Conservation (phyloP, 1,140 invertebrate species). For the Physella acuta region DNA sequence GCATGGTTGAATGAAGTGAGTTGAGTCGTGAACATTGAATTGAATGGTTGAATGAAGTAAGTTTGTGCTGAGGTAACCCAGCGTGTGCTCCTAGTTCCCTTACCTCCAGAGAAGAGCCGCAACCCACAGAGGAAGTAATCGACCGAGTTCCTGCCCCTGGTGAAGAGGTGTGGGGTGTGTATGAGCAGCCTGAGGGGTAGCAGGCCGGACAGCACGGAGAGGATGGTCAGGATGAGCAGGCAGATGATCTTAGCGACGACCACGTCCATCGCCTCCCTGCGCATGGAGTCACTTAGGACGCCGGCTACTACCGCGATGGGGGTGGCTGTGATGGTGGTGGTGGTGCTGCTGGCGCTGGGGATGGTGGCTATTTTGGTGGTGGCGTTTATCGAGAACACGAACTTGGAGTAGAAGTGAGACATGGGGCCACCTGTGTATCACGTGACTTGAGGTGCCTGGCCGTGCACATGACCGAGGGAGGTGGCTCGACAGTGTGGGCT, state of each 20-base stretch:
- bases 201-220: conserved; percentile 46
- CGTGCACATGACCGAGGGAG: too few relatives aligned
- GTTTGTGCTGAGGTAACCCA: not conserved
- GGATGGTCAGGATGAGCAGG: conserved; percentile 42
- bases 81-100: not conserved
- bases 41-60: not conserved
- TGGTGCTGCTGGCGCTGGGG: not conserved
- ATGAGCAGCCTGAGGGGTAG: conserved; percentile 45
- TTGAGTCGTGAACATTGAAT: not conserved
- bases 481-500: too few relatives aligned
- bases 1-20: too few relatives aligned
- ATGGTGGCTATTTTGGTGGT: not conserved
- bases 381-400: conserved; percentile 2
- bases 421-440: not conserved
- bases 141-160: conserved; percentile 35
- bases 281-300: not conserved
- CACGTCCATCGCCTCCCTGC: conserved; percentile 47
- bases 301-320: not conserved
- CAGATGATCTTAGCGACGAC: conserved; percentile 54
- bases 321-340: not conserved
- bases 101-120: conserved; percentile 64
- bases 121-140: conserved; percentile 48
- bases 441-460: not conserved
- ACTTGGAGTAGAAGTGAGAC: conserved; percentile 8
- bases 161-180: conserved; percentile 39